Evolutionary conservation across 1,140 invertebrate species (phyloP), one percentile per base, ranked within the genome.

Genomic region (Caenorhabditis inopinata): DNA sequence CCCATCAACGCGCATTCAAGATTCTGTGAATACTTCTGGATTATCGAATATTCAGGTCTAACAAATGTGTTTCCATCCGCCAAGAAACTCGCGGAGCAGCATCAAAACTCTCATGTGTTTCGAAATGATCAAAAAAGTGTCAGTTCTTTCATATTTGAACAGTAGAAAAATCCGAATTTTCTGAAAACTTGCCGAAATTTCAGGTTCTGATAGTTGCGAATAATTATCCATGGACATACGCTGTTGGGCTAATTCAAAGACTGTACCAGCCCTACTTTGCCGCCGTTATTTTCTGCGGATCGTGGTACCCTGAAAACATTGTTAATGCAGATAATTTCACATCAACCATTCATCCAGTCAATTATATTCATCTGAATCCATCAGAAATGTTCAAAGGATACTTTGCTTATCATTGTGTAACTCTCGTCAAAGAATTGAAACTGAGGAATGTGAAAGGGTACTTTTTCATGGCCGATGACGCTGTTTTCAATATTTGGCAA

Each of bases 401-500:
- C 12, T 51, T 51, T 23, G 12, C n/a, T 23, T 51, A 51, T 51
- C 48, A 51, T 23, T 51, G 48, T 51, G n/a, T 51, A 3, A 51
- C 48, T 51, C n/a, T 51, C 7, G 48, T 23, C 2, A 51, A 51
- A 12, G 48, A 51, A 51, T 2, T 51, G 18, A 3, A 12, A 51
- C 25, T 51, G 48, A 51, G n/a, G 7, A 23, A 68, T 38, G 58
- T 68, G 16, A 7, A 21, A 42, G 58, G 58, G 12, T 68, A 68
- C n/a, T 68, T 68, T 38, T 12, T 68, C 11, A 68, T 68, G 58
- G 58, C 58, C 6, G 58, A 68, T 68, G 58, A 68, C 9, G 2
- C 58, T 4, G n/a, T 68, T 38, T 68, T 38, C 25, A 68, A 68
- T 68, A 23, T 68, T 38, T 68, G 58, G 58, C 32, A 68, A 23